These are phyloP conservation scores for Achroia grisella DNA, from an alignment of 1,140 invertebrate genomes.

Conservation along the genomic window DNA sequence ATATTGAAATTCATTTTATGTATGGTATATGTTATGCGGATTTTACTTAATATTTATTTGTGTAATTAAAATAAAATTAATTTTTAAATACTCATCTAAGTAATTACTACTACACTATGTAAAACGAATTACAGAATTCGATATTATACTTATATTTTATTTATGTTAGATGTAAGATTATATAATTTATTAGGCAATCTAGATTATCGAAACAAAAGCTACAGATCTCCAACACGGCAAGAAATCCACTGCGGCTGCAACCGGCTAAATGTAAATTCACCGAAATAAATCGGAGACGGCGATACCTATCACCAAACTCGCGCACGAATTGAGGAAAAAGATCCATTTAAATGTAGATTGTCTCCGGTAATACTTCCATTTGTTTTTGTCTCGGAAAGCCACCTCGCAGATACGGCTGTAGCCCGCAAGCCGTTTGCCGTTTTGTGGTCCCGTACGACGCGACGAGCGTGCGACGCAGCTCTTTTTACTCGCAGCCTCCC, in stretches of 20 bases:
- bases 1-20: too few species aligned
- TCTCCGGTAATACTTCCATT: slow-evolving; percentile 64
- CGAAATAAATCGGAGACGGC: slow-evolving; percentile 51
- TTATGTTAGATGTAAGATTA: too few species aligned
- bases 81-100: too few species aligned
- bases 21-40: too few species aligned
- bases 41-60: too few species aligned
- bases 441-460: slow-evolving; percentile 28
- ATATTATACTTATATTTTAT: too few species aligned
- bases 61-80: too few species aligned
- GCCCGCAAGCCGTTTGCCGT: slow-evolving; percentile 33
- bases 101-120: too few species aligned
- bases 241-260: not conserved
- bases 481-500: slow-evolving; percentile 11
- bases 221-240: too few species aligned
- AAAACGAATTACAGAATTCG: too few species aligned
- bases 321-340: slow-evolving; percentile 46
- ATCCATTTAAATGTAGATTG: slow-evolving; percentile 60
- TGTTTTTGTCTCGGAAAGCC: slow-evolving; percentile 55
- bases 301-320: slow-evolving; percentile 52
- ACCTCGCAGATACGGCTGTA: slow-evolving; percentile 36
- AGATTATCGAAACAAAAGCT: too few species aligned
- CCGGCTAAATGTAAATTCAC: slow-evolving; percentile 34
- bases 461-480: slow-evolving; percentile 9
- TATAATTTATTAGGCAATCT: too few species aligned